These are phyloP conservation scores for Uromys caudimaculatus DNA, from an alignment of 2,797 vertebrate species.

Conservation along the genomic window DNA sequence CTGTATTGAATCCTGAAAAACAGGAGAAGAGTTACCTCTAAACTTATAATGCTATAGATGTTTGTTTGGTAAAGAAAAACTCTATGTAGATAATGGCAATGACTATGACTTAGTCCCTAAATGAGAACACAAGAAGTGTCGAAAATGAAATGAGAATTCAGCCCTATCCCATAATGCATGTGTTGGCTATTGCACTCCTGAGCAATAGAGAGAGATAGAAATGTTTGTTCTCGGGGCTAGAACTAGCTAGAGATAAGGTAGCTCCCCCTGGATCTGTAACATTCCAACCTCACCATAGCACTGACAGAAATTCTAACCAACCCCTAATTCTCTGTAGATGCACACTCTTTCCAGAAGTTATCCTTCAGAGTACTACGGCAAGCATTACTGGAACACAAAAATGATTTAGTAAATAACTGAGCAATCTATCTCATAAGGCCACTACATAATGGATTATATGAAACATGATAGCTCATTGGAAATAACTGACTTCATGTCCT, in stretches of 20 bases:
- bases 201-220: background rate
- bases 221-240: too few species aligned
- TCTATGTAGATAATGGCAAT: too few species aligned
- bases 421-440: background rate
- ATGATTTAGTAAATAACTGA: background rate
- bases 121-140: too few species aligned
- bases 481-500: background rate
- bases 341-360: background rate
- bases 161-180: too few species aligned
- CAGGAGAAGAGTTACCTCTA: too few species aligned
- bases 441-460: background rate
- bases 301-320: background rate
- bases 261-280: background rate
- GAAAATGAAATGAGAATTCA: too few species aligned
- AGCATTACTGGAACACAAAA: background rate
- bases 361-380: background rate
- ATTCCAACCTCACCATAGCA: background rate
- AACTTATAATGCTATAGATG: too few species aligned
- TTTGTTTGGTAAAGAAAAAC: too few species aligned
- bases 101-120: too few species aligned
- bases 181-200: too few species aligned
- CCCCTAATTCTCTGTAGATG: background rate
- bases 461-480: background rate
- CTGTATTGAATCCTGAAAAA: too few species aligned
- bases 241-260: background rate